These are phyloP conservation scores for Hippocampus guttulatus DNA, from an alignment of 2,113 vertebrate species.

Conservation along the genomic window DNA sequence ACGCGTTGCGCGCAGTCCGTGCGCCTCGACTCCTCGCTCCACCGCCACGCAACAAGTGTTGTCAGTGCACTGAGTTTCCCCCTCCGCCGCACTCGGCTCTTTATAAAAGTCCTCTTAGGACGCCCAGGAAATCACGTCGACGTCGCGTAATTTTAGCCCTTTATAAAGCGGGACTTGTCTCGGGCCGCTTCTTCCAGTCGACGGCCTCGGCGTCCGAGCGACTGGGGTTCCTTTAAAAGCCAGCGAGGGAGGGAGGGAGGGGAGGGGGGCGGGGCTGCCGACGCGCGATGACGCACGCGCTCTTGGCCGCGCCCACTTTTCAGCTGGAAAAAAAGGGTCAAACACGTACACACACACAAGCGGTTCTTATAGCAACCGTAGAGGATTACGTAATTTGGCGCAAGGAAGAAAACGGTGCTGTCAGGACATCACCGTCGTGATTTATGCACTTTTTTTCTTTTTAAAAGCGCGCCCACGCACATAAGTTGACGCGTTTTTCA, in stretches of 20 bases:
- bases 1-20: slow-evolving; percentile 37
- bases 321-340: slow-evolving; percentile 1
- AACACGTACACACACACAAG: background rate
- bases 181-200: background rate
- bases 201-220: background rate
- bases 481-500: background rate
- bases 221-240: background rate
- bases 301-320: background rate
- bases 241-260: background rate
- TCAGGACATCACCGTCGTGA: background rate
- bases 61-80: background rate
- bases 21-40: slow-evolving; percentile 13
- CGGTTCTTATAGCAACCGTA: slow-evolving; percentile 7
- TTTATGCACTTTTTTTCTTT: slow-evolving; percentile 1
- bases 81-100: background rate
- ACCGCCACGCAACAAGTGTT: slow-evolving; percentile 8
- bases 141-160: slow-evolving; percentile 85
- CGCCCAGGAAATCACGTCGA: slow-evolving; percentile 83
- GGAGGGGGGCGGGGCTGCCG: background rate
- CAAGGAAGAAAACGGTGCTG: background rate
- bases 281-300: background rate
- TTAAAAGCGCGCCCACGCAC: background rate
- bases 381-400: slow-evolving; percentile 7
- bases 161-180: slow-evolving; percentile 71
- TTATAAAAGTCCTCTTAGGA: slow-evolving; percentile 58